phyloP scores from a whole-genome alignment of 2,888 invertebrate genomes.

The Punctoribates punctum region DNA sequence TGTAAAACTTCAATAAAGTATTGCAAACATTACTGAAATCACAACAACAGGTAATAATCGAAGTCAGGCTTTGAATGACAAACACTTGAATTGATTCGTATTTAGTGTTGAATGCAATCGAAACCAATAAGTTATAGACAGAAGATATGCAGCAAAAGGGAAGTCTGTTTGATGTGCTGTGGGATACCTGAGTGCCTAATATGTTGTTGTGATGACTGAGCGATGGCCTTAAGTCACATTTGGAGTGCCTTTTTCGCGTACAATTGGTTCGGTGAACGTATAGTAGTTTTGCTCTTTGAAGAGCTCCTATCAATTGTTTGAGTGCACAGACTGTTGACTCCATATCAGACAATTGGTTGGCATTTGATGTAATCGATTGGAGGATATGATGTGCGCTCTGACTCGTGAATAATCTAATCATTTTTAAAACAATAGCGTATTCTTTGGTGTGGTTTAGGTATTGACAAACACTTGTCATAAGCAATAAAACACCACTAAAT shows the following conservation, averaged over 20 bases:
- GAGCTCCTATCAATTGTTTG: constrained; percentile 16
- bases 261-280: constrained; percentile 22
- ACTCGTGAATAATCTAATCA: constrained; percentile 16
- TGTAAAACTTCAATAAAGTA: constrained; percentile 7
- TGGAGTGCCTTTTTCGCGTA: constrained; percentile 12
- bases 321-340: constrained; percentile 12
- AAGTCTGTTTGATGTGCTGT: neutral
- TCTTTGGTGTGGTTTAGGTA: constrained; percentile 2
- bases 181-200: neutral
- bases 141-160: constrained; percentile 24
- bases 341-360: neutral
- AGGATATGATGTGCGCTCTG: neutral
- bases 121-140: neutral
- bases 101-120: constrained; percentile 8
- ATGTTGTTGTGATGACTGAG: constrained; percentile 30
- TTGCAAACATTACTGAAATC: constrained; percentile 13
- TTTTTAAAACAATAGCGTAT: constrained; percentile 22
- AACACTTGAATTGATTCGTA: neutral
- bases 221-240: constrained; percentile 23
- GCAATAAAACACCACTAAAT: neutral
- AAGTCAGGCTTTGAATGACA: neutral
- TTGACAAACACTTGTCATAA: constrained; percentile 20
- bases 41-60: constrained; percentile 36
- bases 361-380: neutral
- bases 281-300: constrained; percentile 28